Percentiles rank a stretch among this genome's conserved stretches.
Conservation (phyloP, 64 coral and sea anemone genomes). For the Montipora cactus region DNA sequence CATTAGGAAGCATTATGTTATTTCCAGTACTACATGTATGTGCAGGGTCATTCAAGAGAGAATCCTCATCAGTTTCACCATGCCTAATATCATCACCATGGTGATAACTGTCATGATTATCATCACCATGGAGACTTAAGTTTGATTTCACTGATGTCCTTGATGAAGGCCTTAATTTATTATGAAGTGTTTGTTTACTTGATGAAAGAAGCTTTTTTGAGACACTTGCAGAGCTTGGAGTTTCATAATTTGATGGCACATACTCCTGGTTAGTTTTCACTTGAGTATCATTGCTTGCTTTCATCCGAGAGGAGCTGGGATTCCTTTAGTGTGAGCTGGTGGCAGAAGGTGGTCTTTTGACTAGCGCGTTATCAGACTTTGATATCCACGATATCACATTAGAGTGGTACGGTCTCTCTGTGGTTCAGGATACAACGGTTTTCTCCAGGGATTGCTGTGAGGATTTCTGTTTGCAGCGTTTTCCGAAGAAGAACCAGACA, state of each 20-base stretch:
- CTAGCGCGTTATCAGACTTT: not conserved
- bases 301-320: too few relatives aligned
- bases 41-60: not conserved
- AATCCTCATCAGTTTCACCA: not conserved
- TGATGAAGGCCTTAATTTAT: constrained; percentile 20
- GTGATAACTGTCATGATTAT: not conserved
- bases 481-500: constrained; percentile 35
- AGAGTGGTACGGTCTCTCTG: constrained; percentile 67
- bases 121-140: not conserved
- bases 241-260: constrained; percentile 36
- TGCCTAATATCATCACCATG: not conserved
- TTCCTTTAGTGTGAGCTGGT: too few relatives aligned
- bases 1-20: not conserved
- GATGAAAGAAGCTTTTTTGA: not conserved
- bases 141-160: constrained; percentile 23
- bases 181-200: constrained; percentile 42
- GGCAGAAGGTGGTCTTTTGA: too few relatives aligned
- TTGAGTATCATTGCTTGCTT: too few relatives aligned
- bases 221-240: not conserved
- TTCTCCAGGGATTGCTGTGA: constrained; percentile 76
- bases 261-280: not conserved
- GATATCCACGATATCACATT: constrained; percentile 78
- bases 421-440: constrained; percentile 79
- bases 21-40: not conserved
- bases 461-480: constrained; percentile 38